Percentiles rank a stretch among this genome's conserved stretches.
phyloP scores from a whole-genome alignment of 2,797 vertebrate species.

The Protosalanx chinensis region DNA sequence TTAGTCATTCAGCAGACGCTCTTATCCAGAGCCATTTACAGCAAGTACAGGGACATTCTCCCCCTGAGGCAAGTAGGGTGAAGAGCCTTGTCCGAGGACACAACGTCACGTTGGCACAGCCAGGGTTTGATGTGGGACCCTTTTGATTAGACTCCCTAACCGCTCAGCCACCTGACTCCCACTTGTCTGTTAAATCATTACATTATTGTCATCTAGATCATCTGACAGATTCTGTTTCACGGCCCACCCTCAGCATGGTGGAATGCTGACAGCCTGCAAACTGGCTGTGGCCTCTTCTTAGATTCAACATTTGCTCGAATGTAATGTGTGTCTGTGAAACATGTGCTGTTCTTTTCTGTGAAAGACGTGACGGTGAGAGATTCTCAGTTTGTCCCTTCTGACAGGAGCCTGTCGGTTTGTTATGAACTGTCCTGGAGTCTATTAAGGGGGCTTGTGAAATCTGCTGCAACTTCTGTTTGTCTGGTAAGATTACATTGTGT shows the following conservation, averaged over 20 bases:
- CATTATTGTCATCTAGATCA: too few relatives aligned
- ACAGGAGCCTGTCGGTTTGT: constrained; percentile 12
- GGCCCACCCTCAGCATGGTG: constrained; percentile 8
- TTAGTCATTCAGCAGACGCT: too few relatives aligned
- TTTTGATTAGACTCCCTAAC: too few relatives aligned
- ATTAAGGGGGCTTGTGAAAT: constrained; percentile 45
- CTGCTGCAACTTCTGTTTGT: constrained; percentile 35
- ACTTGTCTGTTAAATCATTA: too few relatives aligned
- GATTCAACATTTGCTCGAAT: neutral
- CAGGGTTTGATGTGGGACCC: too few relatives aligned
- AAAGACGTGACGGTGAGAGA: constrained; percentile 25
- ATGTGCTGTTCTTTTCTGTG: constrained; percentile 17
- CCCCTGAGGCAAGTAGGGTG: too few relatives aligned
- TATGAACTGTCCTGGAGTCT: constrained; percentile 27
- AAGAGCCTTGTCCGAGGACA: too few relatives aligned
- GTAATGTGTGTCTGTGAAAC: constrained; percentile 2
- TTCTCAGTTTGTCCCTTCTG: constrained; percentile 13
- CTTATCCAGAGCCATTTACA: too few relatives aligned
- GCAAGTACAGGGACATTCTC: too few relatives aligned
- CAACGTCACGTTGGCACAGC: too few relatives aligned
- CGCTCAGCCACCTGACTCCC: too few relatives aligned
- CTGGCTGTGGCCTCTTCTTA: neutral
- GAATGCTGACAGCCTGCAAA: neutral
- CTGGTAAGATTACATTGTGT: constrained; percentile 27
- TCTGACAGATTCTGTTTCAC: constrained; percentile 14